Conservation (phyloP, 23 tunicate genomes). For the Aplidium turbinatum region DNA sequence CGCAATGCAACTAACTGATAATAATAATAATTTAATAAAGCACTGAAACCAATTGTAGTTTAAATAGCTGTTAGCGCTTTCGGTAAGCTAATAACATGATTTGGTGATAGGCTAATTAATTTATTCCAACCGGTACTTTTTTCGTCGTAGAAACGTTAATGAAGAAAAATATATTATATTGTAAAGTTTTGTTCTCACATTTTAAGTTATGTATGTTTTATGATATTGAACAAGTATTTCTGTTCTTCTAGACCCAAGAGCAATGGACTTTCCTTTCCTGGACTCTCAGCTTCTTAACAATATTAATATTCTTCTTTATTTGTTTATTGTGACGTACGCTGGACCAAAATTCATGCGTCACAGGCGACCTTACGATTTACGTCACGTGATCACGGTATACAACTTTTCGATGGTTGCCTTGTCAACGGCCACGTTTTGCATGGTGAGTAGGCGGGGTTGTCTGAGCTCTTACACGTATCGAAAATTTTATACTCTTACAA, state of each 20-base stretch:
- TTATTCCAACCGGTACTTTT: too few relatives aligned
- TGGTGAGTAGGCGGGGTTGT: neutral
- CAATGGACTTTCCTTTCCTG: neutral
- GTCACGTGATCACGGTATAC: neutral
- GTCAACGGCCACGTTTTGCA: neutral
- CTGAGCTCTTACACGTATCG: neutral
- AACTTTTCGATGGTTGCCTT: neutral
- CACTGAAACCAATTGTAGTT: too few relatives aligned
- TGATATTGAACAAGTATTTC: too few relatives aligned
- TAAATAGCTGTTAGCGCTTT: too few relatives aligned
- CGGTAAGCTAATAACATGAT: too few relatives aligned
- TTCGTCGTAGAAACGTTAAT: too few relatives aligned
- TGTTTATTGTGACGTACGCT: neutral
- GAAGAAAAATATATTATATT: too few relatives aligned
- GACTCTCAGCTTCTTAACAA: neutral
- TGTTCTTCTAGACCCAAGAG: neutral
- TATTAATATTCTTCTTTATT: neutral
- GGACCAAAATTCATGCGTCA: slow-evolving; percentile 5
- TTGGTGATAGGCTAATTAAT: too few relatives aligned
- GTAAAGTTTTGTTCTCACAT: too few relatives aligned
- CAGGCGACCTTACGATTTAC: neutral
- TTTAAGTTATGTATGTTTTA: too few relatives aligned
- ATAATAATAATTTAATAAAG: too few relatives aligned
- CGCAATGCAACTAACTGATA: too few relatives aligned
- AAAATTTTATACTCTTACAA: neutral